A percentile compares a stretch with the other conserved stretches of the same genome.
These are phyloP conservation scores for Lepidostoma basale DNA, from an alignment of 1,140 invertebrate genomes.

Conservation along the genomic window DNA sequence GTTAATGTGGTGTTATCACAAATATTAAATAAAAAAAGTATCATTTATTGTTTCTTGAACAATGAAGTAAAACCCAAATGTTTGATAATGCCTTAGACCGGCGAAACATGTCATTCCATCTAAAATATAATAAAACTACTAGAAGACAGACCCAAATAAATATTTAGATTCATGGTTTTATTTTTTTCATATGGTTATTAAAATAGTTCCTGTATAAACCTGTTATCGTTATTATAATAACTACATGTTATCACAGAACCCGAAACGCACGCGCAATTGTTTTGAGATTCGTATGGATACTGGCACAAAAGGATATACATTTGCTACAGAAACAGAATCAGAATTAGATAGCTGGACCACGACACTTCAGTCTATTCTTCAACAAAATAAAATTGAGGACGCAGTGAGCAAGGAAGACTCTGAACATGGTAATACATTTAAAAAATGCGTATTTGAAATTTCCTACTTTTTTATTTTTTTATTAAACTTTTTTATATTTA, in stretches of 20 bases:
- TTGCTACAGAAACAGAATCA: slow-evolving; percentile 84
- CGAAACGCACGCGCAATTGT: slow-evolving; percentile 82
- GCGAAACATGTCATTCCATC: no score
- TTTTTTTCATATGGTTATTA: no score
- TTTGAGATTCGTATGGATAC: slow-evolving; percentile 88
- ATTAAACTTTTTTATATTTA: slow-evolving; percentile 48
- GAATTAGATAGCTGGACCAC: slow-evolving; percentile 86
- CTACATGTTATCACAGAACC: slow-evolving; percentile 75
- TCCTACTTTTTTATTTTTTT: not conserved
- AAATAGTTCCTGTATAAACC: not conserved
- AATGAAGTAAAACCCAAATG: no score
- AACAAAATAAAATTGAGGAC: slow-evolving; percentile 76
- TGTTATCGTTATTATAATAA: not conserved
- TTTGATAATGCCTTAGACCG: no score
- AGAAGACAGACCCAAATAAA: no score
- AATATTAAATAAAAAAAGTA: no score
- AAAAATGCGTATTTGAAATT: no score
- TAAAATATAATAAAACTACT: no score
- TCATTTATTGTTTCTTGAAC: no score
- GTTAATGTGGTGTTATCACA: no score
- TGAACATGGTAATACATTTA: slow-evolving; percentile 31
- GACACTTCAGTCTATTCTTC: slow-evolving; percentile 67
- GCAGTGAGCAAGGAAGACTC: slow-evolving; percentile 47
- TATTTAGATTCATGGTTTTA: no score
- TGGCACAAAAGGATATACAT: slow-evolving; percentile 79